A percentile compares a stretch with the other conserved stretches of the same genome.
These are phyloP conservation scores for Silurus glanis DNA, from an alignment of 2,113 vertebrate species.

Conservation along the genomic window DNA sequence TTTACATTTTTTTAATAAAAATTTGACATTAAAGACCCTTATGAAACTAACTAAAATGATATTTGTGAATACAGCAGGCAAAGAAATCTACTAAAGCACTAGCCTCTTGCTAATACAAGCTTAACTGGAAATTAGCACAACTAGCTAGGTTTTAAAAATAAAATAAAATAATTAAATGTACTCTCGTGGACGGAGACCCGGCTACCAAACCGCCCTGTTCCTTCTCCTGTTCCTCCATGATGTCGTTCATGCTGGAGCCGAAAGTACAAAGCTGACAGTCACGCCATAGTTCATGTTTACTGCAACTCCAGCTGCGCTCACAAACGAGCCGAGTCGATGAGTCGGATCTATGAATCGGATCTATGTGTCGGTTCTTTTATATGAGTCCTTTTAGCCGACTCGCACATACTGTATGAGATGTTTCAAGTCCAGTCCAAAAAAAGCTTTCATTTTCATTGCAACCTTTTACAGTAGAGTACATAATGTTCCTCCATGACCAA, in stretches of 20 bases:
- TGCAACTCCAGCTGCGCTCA: neutral
- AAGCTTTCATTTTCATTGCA: too few relatives aligned
- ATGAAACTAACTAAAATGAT: neutral
- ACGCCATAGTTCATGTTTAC: neutral
- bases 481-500: too few relatives aligned
- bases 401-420: neutral
- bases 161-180: neutral
- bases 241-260: constrained; percentile 67
- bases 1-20: too few relatives aligned
- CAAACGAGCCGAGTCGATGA: neutral
- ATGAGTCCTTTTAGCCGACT: neutral
- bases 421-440: too few relatives aligned
- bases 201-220: constrained; percentile 66
- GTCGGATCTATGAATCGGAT: neutral
- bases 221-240: constrained; percentile 72
- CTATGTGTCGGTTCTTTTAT: neutral
- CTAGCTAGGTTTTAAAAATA: neutral
- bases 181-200: constrained; percentile 46
- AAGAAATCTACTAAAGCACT: neutral
- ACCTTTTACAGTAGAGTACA: too few relatives aligned
- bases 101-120: neutral
- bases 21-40: too few relatives aligned
- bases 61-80: neutral
- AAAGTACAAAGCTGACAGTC: neutral
- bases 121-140: neutral